These are phyloP conservation scores for Mythimna pallens DNA, from an alignment of 2,888 invertebrate genomes.

Conservation along the genomic window DNA sequence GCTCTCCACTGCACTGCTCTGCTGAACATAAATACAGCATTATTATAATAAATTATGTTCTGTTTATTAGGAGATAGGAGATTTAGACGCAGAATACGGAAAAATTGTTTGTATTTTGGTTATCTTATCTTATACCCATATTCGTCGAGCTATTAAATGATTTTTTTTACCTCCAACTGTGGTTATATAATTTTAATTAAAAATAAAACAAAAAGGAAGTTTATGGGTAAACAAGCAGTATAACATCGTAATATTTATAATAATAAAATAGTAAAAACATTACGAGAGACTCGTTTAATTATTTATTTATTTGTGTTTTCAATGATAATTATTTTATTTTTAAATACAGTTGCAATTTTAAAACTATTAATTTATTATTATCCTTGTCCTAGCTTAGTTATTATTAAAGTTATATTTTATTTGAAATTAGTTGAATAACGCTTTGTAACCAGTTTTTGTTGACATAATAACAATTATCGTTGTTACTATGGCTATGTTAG, in stretches of 20 bases:
- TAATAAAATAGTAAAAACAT: slow-evolving; percentile 19
- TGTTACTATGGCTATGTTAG: slow-evolving; percentile 3
- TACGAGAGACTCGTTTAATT: slow-evolving; percentile 33
- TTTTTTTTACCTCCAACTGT: slow-evolving; percentile 28
- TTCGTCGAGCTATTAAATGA: slow-evolving; percentile 7
- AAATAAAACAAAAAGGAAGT: slow-evolving; percentile 15
- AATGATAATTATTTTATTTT: slow-evolving; percentile 55
- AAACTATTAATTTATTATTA: slow-evolving; percentile 55
- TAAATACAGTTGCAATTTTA: slow-evolving; percentile 45
- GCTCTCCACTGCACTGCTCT: too few species aligned
- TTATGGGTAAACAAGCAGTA: background rate
- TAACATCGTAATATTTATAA: slow-evolving; percentile 3
- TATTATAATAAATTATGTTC: too few species aligned
- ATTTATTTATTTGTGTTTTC: slow-evolving; percentile 19
- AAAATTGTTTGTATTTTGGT: background rate
- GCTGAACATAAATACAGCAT: too few species aligned
- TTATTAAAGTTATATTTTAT: slow-evolving; percentile 41
- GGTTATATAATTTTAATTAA: slow-evolving; percentile 18
- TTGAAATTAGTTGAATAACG: slow-evolving; percentile 32
- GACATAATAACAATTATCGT: slow-evolving; percentile 1
- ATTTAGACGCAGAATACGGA: slow-evolving; percentile 8
- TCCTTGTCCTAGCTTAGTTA: slow-evolving; percentile 50
- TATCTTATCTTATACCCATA: slow-evolving; percentile 29
- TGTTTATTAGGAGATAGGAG: too few species aligned
- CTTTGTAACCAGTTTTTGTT: slow-evolving; percentile 3